Evolutionary conservation across 2,113 vertebrate species (phyloP).

Genomic region (Oxyruncus cristatus): DNA sequence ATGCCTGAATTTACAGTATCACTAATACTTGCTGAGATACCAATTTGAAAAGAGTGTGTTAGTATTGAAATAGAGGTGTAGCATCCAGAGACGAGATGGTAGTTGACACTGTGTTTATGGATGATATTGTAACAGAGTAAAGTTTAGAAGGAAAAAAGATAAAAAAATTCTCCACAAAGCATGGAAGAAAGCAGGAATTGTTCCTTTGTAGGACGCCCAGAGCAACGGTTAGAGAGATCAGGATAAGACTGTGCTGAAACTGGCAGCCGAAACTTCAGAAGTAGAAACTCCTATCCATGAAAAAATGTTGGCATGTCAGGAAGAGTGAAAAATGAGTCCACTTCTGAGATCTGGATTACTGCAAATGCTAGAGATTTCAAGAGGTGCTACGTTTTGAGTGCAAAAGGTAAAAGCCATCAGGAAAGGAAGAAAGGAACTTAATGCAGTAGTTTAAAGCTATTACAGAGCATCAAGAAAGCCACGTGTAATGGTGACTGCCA

Average conservation of each 20-base stretch:
- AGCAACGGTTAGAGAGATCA: neutral
- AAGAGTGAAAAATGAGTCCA: neutral
- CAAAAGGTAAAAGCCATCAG: neutral
- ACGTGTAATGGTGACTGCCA: neutral
- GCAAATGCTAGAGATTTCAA: neutral
- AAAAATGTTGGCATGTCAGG: neutral
- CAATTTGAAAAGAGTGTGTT: neutral
- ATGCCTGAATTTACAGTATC: neutral
- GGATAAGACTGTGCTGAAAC: neutral
- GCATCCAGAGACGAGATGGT: neutral
- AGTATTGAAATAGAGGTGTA: neutral
- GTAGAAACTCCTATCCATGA: neutral
- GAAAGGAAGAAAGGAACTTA: neutral
- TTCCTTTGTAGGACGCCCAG: neutral
- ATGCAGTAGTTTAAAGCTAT: neutral
- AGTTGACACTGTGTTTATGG: neutral
- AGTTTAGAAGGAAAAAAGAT: neutral
- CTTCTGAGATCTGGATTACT: neutral
- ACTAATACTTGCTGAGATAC: neutral
- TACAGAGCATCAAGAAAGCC: neutral
- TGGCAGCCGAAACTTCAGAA: neutral
- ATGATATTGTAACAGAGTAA: neutral
- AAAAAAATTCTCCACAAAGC: neutral
- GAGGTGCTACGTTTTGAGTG: neutral
- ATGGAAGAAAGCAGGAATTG: neutral